Conservation (phyloP, 2,797 vertebrate species). For the Phoxinus dragarum region DNA sequence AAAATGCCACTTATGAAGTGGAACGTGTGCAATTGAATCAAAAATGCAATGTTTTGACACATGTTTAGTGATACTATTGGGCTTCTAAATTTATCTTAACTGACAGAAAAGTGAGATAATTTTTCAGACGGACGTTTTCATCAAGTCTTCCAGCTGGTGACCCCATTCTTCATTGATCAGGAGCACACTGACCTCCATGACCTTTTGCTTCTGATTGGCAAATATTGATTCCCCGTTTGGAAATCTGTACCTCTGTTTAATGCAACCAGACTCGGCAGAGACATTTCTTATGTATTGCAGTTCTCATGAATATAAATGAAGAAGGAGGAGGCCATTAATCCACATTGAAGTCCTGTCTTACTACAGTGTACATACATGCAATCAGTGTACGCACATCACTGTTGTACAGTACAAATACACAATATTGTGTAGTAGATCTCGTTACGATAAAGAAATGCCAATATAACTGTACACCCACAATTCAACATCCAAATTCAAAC, state of each 20-base stretch:
- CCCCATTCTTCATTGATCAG: constrained; percentile 54
- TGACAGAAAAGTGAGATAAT: constrained; percentile 14
- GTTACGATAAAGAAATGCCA: neutral
- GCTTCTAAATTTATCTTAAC: neutral
- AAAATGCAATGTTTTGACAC: neutral
- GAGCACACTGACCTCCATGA: constrained; percentile 57
- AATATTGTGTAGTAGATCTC: neutral
- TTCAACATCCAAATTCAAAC: neutral
- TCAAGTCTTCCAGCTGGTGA: constrained; percentile 42
- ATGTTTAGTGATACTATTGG: neutral
- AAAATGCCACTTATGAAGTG: neutral
- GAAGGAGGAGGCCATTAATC: constrained; percentile 27
- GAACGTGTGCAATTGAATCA: neutral
- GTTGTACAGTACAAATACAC: neutral
- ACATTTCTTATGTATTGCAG: constrained; percentile 38
- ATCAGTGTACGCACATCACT: neutral
- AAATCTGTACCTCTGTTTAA: constrained; percentile 35
- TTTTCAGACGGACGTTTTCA: constrained; percentile 28
- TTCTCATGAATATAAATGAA: constrained; percentile 50
- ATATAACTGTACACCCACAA: neutral
- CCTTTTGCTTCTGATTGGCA: constrained; percentile 49
- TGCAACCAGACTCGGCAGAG: constrained; percentile 30
- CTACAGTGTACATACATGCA: neutral
- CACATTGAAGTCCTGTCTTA: neutral
- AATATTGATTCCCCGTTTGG: constrained; percentile 62